Percentiles rank a stretch among this genome's conserved stretches.
Conservation (phyloP, 2,888 invertebrate genomes). For the Chaitophorus viminalis region DNA sequence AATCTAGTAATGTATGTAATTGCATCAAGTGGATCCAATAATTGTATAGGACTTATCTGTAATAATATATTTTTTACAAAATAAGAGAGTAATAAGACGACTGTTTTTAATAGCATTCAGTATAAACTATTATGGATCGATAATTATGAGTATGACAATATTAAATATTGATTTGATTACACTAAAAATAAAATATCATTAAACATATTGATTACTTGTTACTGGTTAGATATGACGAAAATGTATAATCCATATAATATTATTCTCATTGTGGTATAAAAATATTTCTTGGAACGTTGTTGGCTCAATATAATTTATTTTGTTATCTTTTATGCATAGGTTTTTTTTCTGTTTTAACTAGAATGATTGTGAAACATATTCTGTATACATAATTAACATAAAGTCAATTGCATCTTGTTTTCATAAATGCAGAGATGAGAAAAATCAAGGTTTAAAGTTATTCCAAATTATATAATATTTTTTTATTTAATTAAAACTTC, state of each 20-base stretch:
- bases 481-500: conserved; percentile 30
- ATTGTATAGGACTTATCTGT: too few relatives aligned
- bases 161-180: too few relatives aligned
- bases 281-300: background rate
- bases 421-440: background rate
- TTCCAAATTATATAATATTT: background rate
- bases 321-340: background rate
- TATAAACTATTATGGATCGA: background rate
- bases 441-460: conserved; percentile 4
- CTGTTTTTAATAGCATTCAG: background rate
- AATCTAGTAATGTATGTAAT: too few relatives aligned
- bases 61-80: too few relatives aligned
- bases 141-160: background rate
- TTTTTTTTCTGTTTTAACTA: background rate
- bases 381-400: conserved; percentile 25
- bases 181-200: background rate
- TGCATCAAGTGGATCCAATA: too few relatives aligned
- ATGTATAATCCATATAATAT: too few relatives aligned
- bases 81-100: too few relatives aligned
- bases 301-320: background rate
- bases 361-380: background rate
- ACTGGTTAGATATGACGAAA: too few relatives aligned
- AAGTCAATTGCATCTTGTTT: conserved; percentile 13
- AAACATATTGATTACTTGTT: too few relatives aligned
- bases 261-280: background rate